phyloP scores from a whole-genome alignment of 2,797 vertebrate genomes.

The Rhyacichthys aspro region DNA sequence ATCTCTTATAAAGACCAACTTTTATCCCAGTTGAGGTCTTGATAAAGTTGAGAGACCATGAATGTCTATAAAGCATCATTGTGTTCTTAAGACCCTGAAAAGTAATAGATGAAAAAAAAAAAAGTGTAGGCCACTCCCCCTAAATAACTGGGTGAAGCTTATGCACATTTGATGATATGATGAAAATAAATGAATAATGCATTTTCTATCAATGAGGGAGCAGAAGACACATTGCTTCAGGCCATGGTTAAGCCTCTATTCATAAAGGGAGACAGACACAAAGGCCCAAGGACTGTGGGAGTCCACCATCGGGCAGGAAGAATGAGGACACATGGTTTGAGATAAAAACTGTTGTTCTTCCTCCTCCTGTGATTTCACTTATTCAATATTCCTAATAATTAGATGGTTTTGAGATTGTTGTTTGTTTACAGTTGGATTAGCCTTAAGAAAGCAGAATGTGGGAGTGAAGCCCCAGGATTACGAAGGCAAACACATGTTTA shows the following conservation, averaged over 20 bases:
- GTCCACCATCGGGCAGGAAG: slow-evolving; percentile 71
- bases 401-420: slow-evolving; percentile 39
- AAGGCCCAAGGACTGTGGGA: slow-evolving; percentile 79
- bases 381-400: slow-evolving; percentile 56
- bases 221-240: slow-evolving; percentile 78
- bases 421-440: slow-evolving; percentile 59
- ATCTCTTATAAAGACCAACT: slow-evolving; percentile 71
- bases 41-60: slow-evolving; percentile 64
- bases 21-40: slow-evolving; percentile 67
- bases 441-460: slow-evolving; percentile 38
- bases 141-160: slow-evolving; percentile 71
- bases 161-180: slow-evolving; percentile 80
- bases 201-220: slow-evolving; percentile 82
- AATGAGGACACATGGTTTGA: slow-evolving; percentile 71
- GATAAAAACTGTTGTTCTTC: slow-evolving; percentile 42
- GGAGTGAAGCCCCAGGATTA: slow-evolving; percentile 54
- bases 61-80: slow-evolving; percentile 60
- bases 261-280: slow-evolving; percentile 81
- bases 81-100: slow-evolving; percentile 41
- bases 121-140: slow-evolving; percentile 41
- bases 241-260: slow-evolving; percentile 82
- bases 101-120: slow-evolving; percentile 44
- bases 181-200: slow-evolving; percentile 85
- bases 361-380: slow-evolving; percentile 19
- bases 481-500: slow-evolving; percentile 44